Conservation (phyloP, 1,140 invertebrate species). For the Ceratosolen solmsi region DNA sequence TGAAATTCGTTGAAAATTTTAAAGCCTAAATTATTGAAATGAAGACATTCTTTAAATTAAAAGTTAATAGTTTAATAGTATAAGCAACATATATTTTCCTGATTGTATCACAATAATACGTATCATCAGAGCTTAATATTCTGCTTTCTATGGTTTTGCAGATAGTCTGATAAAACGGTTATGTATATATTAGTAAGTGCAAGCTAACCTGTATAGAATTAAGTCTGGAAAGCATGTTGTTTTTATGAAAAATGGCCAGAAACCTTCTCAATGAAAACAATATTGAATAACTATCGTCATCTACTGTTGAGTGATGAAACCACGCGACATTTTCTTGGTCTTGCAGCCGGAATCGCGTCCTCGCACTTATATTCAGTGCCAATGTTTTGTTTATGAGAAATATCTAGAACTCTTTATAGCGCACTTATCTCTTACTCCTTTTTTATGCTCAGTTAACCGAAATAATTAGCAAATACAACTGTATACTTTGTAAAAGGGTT, state of each 20-base stretch:
- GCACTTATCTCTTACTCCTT: background rate
- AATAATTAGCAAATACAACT: background rate
- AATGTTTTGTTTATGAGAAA: slow-evolving; percentile 21
- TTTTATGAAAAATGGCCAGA: slow-evolving; percentile 68
- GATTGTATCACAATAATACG: background rate
- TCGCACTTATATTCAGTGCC: slow-evolving; percentile 4
- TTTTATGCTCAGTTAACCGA: background rate
- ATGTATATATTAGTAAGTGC: no score
- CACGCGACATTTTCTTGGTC: background rate
- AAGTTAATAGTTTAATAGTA: no score
- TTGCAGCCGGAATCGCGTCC: background rate
- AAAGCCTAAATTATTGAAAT: no score
- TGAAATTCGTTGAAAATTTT: no score
- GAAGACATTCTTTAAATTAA: no score
- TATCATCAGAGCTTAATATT: background rate
- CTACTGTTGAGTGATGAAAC: no score
- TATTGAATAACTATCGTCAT: slow-evolving; percentile 68
- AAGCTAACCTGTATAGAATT: no score
- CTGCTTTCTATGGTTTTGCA: background rate
- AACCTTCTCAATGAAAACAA: slow-evolving; percentile 72
- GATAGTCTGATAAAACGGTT: background rate
- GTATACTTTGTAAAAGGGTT: no score
- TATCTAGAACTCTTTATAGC: background rate
- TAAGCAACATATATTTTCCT: no score
- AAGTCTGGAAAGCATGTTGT: slow-evolving; percentile 56